Conservation (phyloP, 2,888 invertebrate genomes). For the Neoaliturus tenellus region DNA sequence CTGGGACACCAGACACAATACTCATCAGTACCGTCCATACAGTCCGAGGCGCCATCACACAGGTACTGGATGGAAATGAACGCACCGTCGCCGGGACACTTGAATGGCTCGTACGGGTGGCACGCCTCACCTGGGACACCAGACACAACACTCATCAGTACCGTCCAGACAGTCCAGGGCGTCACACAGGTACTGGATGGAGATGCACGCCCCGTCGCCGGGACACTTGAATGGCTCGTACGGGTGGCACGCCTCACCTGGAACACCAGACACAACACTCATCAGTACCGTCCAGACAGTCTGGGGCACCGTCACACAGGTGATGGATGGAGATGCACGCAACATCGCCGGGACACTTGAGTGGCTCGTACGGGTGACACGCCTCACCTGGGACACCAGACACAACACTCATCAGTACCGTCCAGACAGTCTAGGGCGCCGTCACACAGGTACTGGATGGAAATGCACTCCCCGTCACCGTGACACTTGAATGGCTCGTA, state of each 20-base stretch:
- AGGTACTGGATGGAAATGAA: constrained; percentile 98
- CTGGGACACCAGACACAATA: constrained; percentile 71
- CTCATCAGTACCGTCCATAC: constrained; percentile 96
- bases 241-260: constrained; percentile 89
- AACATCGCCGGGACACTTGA: too few species aligned
- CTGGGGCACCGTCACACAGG: constrained; percentile 95
- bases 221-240: constrained; percentile 98
- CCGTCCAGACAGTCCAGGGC: constrained; percentile 96
- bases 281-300: constrained; percentile 96
- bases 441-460: too few species aligned
- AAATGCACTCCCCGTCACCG: too few species aligned
- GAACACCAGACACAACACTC: constrained; percentile 74
- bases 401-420: too few species aligned
- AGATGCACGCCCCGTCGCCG: constrained; percentile 95
- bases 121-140: constrained; percentile 81
- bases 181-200: constrained; percentile 97
- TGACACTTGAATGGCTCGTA: too few species aligned
- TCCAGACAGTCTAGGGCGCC: too few species aligned
- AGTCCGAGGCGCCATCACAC: constrained; percentile 96
- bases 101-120: constrained; percentile 97
- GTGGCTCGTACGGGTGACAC: too few species aligned
- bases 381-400: too few species aligned
- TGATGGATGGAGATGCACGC: constrained; percentile 98
- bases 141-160: constrained; percentile 84
- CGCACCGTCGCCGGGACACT: constrained; percentile 94